Percentiles rank a stretch among this genome's conserved stretches.
Conservation (phyloP, 2,113 vertebrate genomes). For the Colaptes auratus region DNA sequence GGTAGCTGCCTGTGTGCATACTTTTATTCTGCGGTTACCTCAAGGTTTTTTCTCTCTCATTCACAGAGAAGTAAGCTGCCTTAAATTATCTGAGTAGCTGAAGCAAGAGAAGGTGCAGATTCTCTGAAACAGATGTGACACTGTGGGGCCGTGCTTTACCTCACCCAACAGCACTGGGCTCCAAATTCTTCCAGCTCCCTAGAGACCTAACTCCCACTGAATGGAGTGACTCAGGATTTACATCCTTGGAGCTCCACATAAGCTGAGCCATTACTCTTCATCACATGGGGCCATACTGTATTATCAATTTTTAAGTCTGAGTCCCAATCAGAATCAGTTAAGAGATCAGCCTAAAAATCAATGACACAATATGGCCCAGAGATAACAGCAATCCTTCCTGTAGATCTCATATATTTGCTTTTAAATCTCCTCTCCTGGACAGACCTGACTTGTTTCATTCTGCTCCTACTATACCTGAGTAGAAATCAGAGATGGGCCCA, state of each 20-base stretch:
- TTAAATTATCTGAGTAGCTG: background rate
- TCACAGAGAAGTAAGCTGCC: background rate
- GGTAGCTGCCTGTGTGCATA: background rate
- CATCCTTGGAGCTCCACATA: background rate
- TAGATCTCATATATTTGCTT: slow-evolving; percentile 33
- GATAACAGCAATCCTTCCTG: slow-evolving; percentile 52
- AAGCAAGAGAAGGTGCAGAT: background rate
- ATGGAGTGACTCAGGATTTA: background rate
- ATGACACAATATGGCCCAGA: slow-evolving; percentile 39
- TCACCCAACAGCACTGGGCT: background rate
- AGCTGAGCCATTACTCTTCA: background rate
- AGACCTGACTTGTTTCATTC: slow-evolving; percentile 7
- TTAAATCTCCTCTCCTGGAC: slow-evolving; percentile 23
- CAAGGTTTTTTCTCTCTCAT: background rate
- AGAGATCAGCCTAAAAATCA: slow-evolving; percentile 58
- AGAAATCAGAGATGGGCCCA: background rate
- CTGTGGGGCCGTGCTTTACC: background rate
- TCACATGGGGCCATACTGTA: background rate
- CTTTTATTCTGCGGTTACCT: slow-evolving; percentile 13
- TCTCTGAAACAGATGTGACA: background rate
- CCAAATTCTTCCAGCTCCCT: background rate
- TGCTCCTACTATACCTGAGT: background rate
- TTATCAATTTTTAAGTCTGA: slow-evolving; percentile 27
- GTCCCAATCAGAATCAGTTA: slow-evolving; percentile 14
- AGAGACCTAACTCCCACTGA: background rate